phyloP scores from a whole-genome alignment of 2,797 vertebrate genomes.

The Helarctos malayanus region DNA sequence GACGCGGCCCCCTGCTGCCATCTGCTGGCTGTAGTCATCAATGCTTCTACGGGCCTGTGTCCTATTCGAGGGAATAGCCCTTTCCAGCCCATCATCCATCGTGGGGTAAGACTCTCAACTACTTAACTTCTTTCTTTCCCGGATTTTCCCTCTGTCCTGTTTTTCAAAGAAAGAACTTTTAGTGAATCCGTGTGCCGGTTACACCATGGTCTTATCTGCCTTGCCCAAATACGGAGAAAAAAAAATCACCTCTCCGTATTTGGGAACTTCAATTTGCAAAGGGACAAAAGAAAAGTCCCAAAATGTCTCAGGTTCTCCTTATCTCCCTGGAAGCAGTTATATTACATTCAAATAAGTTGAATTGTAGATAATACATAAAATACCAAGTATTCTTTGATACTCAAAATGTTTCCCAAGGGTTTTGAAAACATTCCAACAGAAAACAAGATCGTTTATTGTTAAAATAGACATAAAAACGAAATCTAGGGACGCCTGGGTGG shows the following conservation, averaged over 20 bases:
- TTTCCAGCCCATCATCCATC: neutral
- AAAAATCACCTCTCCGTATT: neutral
- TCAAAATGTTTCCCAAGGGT: neutral
- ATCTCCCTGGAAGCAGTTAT: neutral
- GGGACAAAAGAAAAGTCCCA: neutral
- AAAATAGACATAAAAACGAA: neutral
- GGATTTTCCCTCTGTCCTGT: neutral
- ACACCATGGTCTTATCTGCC: neutral
- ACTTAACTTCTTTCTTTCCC: conserved; percentile 4
- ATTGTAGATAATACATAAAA: conserved; percentile 49
- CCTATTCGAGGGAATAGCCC: neutral
- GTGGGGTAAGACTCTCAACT: conserved; percentile 3
- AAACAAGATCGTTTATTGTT: conserved; percentile 10
- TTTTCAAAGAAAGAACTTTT: conserved; percentile 31
- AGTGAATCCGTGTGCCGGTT: neutral
- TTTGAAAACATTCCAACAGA: conserved; percentile 51
- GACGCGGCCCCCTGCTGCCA: conserved; percentile 70
- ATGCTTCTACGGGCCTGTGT: neutral
- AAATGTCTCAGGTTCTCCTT: conserved; percentile 20
- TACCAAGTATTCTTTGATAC: conserved; percentile 15
- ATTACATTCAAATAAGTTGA: conserved; percentile 43
- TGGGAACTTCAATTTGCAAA: conserved; percentile 46
- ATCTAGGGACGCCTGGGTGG: neutral
- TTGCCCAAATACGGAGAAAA: conserved; percentile 33
- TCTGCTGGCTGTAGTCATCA: conserved; percentile 60